Conservation (phyloP, 2,888 invertebrate species). For the Pterobdella sp. region DNA sequence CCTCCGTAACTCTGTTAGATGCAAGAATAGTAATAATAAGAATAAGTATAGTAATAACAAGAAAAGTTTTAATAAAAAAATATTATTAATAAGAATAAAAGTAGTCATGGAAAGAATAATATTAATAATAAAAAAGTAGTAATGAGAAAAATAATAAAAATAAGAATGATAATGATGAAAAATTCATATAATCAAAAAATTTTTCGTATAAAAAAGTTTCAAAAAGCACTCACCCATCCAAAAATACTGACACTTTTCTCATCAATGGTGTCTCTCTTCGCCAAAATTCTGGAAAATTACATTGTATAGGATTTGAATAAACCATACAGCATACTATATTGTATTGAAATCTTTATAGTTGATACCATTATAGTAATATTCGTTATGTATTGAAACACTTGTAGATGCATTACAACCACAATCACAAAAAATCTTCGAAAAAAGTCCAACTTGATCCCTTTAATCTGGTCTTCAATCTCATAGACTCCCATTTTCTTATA, state of each 20-base stretch:
- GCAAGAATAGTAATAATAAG: too few species aligned
- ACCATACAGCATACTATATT: background rate
- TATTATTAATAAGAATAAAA: too few species aligned
- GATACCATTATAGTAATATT: background rate
- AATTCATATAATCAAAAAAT: too few species aligned
- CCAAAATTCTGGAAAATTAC: constrained; percentile 6
- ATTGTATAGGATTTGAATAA: too few species aligned
- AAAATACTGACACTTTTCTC: constrained; percentile 30
- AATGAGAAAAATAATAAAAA: too few species aligned
- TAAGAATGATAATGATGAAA: too few species aligned
- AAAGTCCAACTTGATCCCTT: constrained; percentile 57
- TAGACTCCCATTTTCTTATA: constrained; percentile 81
- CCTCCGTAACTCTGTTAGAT: constrained; percentile 74
- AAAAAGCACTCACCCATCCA: constrained; percentile 35
- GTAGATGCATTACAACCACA: background rate
- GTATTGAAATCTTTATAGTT: background rate
- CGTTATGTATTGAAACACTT: background rate
- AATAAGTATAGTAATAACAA: too few species aligned
- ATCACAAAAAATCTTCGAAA: background rate
- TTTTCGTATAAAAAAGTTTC: too few species aligned
- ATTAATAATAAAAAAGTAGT: too few species aligned
- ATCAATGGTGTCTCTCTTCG: constrained; percentile 28
- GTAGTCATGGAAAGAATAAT: too few species aligned
- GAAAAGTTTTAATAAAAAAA: too few species aligned
- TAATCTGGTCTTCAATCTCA: constrained; percentile 88